Evolutionary conservation across 1,140 invertebrate genomes (phyloP).

Genomic region (Drosophila aff.): DNA sequence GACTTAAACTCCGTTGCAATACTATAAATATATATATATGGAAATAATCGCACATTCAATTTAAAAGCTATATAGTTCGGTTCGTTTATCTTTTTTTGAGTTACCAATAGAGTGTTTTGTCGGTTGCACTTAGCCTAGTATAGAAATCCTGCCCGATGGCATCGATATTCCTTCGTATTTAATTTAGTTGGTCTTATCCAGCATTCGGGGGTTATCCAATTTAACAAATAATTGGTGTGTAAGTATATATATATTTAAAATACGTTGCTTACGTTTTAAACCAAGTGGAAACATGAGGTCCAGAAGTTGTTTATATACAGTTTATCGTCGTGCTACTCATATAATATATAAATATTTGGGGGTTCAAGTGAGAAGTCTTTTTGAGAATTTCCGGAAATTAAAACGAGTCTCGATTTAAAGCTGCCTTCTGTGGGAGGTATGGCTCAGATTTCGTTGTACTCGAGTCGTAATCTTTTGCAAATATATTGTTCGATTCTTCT

Average conservation of each 20-base stretch:
- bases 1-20: not conserved
- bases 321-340: constrained; percentile 45
- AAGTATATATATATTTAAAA: constrained; percentile 29
- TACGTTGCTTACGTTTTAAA: constrained; percentile 49
- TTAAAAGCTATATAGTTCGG: constrained; percentile 48
- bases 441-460: constrained; percentile 71
- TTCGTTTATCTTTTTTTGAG: constrained; percentile 8
- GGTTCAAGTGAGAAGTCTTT: constrained; percentile 11
- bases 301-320: constrained; percentile 75
- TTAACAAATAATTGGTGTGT: constrained; percentile 56
- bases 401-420: constrained; percentile 39
- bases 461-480: constrained; percentile 24
- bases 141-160: constrained; percentile 52
- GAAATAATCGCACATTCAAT: constrained; percentile 26
- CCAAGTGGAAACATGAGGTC: constrained; percentile 70
- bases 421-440: constrained; percentile 33
- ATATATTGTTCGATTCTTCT: constrained; percentile 38
- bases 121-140: constrained; percentile 34
- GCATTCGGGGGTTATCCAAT: constrained; percentile 64
- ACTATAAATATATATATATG: not conserved
- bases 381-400: constrained; percentile 1
- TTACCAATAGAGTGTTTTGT: constrained; percentile 57
- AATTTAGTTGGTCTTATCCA: constrained; percentile 83
- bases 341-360: constrained; percentile 17
- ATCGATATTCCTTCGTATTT: constrained; percentile 46